A percentile compares a stretch with the other conserved stretches of the same genome.
These are phyloP conservation scores for Eurytoma adleriae DNA, from an alignment of 2,888 invertebrate genomes.

Conservation along the genomic window DNA sequence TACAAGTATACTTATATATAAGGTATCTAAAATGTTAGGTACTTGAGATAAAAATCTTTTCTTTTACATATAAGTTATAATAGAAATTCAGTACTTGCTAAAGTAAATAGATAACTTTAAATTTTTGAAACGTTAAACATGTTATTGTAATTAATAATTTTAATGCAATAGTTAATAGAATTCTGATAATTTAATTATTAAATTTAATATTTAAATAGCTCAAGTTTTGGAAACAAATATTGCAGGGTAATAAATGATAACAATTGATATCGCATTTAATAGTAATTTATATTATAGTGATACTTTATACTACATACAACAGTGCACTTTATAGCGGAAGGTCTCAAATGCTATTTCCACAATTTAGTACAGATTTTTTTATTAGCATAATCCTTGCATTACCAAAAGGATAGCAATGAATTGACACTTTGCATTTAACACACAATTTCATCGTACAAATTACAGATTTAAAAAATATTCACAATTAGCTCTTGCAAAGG, in stretches of 20 bases:
- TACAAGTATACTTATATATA: no score
- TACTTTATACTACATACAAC: slow-evolving; percentile 55
- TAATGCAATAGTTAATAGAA: no score
- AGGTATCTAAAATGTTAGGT: no score
- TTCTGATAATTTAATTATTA: no score
- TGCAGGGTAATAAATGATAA: slow-evolving; percentile 21
- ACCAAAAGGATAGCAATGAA: slow-evolving; percentile 17
- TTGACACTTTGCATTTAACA: slow-evolving; percentile 27
- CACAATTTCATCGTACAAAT: slow-evolving; percentile 19
- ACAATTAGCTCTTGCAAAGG: slow-evolving; percentile 4
- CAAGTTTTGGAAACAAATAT: no score
- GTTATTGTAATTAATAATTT: no score
- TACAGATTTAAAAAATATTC: slow-evolving; percentile 21
- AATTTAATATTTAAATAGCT: no score
- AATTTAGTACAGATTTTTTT: slow-evolving; percentile 27
- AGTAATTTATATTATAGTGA: slow-evolving; percentile 53
- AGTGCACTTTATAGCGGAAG: slow-evolving; percentile 49
- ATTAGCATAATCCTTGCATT: slow-evolving; percentile 22
- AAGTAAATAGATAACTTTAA: no score
- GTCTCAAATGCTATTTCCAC: slow-evolving; percentile 46
- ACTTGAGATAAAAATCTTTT: no score
- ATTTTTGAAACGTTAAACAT: no score
- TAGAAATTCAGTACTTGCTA: no score
- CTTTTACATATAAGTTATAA: no score
- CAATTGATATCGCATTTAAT: slow-evolving; percentile 43